These are phyloP conservation scores for Todiramphus saurophagus DNA, from an alignment of 2,113 vertebrate genomes.

Conservation along the genomic window DNA sequence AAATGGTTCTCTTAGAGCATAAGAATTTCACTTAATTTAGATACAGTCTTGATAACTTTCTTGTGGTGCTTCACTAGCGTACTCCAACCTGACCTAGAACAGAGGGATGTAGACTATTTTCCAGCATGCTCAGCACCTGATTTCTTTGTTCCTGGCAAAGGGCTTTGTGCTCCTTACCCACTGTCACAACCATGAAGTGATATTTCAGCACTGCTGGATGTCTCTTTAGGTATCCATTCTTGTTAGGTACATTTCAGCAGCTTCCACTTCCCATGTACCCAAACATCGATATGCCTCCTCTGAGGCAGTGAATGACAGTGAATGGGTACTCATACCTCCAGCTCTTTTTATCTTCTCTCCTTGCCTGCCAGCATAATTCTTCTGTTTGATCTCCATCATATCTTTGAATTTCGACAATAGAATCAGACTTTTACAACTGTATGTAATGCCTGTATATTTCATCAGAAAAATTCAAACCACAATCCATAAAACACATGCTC, in stretches of 20 bases:
- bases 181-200: background rate
- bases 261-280: background rate
- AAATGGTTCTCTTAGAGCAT: background rate
- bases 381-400: background rate
- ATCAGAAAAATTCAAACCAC: background rate
- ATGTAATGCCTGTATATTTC: background rate
- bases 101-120: background rate
- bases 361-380: background rate
- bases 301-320: fast-evolving
- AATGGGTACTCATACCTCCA: fast-evolving
- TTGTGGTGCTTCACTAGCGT: background rate
- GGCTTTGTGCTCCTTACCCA: fast-evolving
- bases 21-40: background rate
- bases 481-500: background rate
- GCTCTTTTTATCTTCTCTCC: background rate
- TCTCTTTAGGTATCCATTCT: background rate
- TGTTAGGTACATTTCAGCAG: background rate
- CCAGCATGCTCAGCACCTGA: background rate
- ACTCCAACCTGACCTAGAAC: background rate
- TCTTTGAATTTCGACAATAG: background rate
- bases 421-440: background rate
- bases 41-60: background rate
- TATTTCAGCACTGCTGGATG: background rate
- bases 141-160: background rate
- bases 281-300: background rate